phyloP scores from a whole-genome alignment of 1,140 invertebrate species.

The Delia radicum region DNA sequence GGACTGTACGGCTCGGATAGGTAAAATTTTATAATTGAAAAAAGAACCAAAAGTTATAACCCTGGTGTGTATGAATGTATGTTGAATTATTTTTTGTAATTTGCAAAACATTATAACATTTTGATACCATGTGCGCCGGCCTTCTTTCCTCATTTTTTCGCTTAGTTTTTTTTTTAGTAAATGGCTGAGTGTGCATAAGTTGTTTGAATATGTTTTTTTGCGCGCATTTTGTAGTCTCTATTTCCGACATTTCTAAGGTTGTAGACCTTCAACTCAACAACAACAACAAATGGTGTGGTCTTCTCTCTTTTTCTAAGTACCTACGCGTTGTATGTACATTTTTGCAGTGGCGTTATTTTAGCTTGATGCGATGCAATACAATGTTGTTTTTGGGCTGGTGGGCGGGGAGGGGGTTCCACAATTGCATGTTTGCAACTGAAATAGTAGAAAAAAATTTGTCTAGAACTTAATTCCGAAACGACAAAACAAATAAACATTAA shows the following conservation, averaged over 20 bases:
- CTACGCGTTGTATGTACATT: not conserved
- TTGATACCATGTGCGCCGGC: not conserved
- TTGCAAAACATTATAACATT: not conserved
- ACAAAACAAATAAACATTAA: not conserved
- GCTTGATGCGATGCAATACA: not conserved
- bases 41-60: no score
- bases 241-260: constrained; percentile 4
- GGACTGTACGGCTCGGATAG: no score
- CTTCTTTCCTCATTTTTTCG: not conserved
- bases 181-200: not conserved
- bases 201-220: not conserved
- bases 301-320: not conserved
- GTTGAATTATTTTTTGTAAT: not conserved
- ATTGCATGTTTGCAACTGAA: not conserved
- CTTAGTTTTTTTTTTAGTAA: not conserved
- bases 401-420: not conserved
- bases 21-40: no score
- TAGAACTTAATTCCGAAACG: not conserved
- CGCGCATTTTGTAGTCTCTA: not conserved
- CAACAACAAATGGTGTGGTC: not conserved
- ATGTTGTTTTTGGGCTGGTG: not conserved
- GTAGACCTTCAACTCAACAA: not conserved
- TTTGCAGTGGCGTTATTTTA: not conserved
- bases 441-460: not conserved
- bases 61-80: no score